Percentiles rank a stretch among this genome's conserved stretches.
These are phyloP conservation scores for Cistogaster globosa DNA, from an alignment of 2,888 invertebrate species.

Conservation along the genomic window DNA sequence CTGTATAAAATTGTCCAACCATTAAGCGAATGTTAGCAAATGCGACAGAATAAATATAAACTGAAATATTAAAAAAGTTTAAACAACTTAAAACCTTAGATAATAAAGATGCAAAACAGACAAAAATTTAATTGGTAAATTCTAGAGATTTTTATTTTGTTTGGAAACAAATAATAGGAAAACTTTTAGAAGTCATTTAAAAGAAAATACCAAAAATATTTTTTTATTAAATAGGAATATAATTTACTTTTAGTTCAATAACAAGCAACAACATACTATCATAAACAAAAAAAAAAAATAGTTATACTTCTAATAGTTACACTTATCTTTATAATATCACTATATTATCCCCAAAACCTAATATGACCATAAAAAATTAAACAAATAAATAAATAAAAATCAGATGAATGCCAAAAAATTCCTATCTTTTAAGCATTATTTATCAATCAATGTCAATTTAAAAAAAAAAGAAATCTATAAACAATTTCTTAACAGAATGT, in stretches of 20 bases:
- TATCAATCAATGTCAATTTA: slow-evolving; percentile 69
- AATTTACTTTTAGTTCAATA: too few species aligned
- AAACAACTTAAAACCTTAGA: slow-evolving; percentile 26
- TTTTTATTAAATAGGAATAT: too few species aligned
- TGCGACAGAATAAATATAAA: slow-evolving; percentile 12
- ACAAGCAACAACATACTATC: too few species aligned
- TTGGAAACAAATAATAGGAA: slow-evolving; percentile 31
- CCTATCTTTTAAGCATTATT: slow-evolving; percentile 25
- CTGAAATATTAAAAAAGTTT: background rate
- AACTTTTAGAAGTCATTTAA: background rate
- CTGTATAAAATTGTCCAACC: background rate
- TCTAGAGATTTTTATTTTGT: slow-evolving; percentile 32
- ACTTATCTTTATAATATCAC: background rate
- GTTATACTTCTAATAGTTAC: background rate
- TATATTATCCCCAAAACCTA: slow-evolving; percentile 19
- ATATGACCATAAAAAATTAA: slow-evolving; percentile 3
- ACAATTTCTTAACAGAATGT: slow-evolving; percentile 46
- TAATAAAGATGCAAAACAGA: slow-evolving; percentile 21
- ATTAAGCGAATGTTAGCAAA: slow-evolving; percentile 36
- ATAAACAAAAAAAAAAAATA: too few species aligned
- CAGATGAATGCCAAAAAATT: slow-evolving; percentile 11
- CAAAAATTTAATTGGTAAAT: slow-evolving; percentile 16
- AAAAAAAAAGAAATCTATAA: slow-evolving; percentile 56
- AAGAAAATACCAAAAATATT: too few species aligned
- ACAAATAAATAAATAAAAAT: background rate